Evolutionary conservation across 2,888 invertebrate genomes (phyloP).

Genomic region (Sinelater perroti): DNA sequence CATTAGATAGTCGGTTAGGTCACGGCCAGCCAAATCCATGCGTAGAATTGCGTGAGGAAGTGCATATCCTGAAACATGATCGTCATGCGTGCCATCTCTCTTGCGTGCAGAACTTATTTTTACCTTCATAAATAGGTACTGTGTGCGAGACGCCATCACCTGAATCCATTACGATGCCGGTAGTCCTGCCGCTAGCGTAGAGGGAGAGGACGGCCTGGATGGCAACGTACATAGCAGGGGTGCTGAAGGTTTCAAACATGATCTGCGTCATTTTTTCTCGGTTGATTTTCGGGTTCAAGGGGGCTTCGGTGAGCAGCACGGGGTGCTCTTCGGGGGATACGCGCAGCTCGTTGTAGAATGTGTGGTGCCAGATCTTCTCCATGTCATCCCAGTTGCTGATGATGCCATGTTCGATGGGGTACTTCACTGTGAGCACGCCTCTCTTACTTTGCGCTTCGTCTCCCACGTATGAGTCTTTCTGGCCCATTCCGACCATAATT

Average conservation of each 20-base stretch:
- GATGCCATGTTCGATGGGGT: constrained; percentile 81
- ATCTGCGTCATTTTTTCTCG: constrained; percentile 81
- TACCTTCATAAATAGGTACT: constrained; percentile 77
- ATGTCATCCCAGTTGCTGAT: constrained; percentile 87
- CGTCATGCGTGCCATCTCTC: no score
- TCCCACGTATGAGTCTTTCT: constrained; percentile 66
- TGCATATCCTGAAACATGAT: constrained; percentile 56
- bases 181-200: constrained; percentile 78
- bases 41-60: constrained; percentile 59
- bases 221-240: constrained; percentile 73
- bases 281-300: constrained; percentile 81
- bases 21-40: constrained; percentile 59
- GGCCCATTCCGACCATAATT: constrained; percentile 61
- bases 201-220: constrained; percentile 78
- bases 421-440: constrained; percentile 68
- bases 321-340: constrained; percentile 85
- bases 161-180: constrained; percentile 77
- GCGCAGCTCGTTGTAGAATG: constrained; percentile 82
- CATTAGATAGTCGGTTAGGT: constrained; percentile 59
- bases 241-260: constrained; percentile 69
- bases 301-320: constrained; percentile 81
- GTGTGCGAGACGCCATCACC: constrained; percentile 79
- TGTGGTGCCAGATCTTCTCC: constrained; percentile 90
- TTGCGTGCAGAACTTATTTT: no score
- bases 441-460: constrained; percentile 68